Conservation (phyloP, 64 coral and sea anemone species). For the Pocillopora verrucosa region DNA sequence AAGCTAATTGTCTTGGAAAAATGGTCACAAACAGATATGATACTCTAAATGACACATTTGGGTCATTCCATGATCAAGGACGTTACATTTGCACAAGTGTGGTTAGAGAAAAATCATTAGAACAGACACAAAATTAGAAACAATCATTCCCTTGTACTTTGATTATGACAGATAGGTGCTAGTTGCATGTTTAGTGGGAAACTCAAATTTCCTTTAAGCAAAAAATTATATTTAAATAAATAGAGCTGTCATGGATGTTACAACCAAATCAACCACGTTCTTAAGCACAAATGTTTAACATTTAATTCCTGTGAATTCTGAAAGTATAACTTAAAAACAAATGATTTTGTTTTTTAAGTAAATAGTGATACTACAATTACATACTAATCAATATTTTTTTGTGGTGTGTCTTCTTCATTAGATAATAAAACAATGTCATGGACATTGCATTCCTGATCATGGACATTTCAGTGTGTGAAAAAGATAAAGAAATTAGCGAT, state of each 20-base stretch:
- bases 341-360: neutral
- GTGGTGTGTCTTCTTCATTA: neutral
- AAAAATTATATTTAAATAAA: constrained; percentile 13
- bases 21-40: no score
- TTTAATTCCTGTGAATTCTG: constrained; percentile 13
- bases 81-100: constrained; percentile 7
- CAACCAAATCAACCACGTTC: neutral
- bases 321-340: neutral
- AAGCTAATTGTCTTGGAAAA: no score
- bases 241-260: constrained; percentile 22
- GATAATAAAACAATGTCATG: constrained; percentile 8
- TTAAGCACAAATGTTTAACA: neutral
- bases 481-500: neutral
- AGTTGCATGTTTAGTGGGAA: neutral
- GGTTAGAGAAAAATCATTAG: neutral
- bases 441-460: constrained; percentile 4
- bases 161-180: neutral
- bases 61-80: constrained; percentile 6
- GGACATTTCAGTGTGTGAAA: constrained; percentile 25
- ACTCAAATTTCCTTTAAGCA: neutral
- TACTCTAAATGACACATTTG: neutral
- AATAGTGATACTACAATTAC: neutral
- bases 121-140: neutral
- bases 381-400: constrained; percentile 13
- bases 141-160: constrained; percentile 7